phyloP scores from a whole-genome alignment of 2,797 vertebrate species.

The Aphelocoma californica region DNA sequence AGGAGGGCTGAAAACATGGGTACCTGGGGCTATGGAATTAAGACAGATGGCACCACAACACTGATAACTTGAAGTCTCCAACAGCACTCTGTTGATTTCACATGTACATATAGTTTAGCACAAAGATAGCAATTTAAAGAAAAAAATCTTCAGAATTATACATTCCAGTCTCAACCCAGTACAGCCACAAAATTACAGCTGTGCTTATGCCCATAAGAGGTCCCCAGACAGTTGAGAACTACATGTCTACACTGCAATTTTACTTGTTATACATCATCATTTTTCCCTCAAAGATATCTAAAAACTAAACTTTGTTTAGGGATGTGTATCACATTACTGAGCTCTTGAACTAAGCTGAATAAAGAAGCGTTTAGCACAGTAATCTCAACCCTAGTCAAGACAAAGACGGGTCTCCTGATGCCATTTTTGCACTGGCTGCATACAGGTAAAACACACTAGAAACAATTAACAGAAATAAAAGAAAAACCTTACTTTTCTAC shows the following conservation, averaged over 20 bases:
- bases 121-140: neutral
- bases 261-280: neutral
- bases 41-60: neutral
- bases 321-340: neutral
- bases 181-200: conserved; percentile 41
- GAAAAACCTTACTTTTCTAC: neutral
- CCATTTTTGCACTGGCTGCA: neutral
- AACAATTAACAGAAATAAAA: neutral
- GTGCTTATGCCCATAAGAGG: neutral
- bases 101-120: neutral
- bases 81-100: neutral
- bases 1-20: neutral
- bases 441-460: neutral
- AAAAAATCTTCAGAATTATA: neutral
- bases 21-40: neutral
- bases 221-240: neutral
- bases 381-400: neutral
- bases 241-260: neutral
- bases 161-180: conserved; percentile 9
- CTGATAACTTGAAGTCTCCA: neutral
- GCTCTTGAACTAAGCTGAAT: neutral
- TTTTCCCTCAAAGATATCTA: neutral
- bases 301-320: neutral
- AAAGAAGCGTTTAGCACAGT: neutral
- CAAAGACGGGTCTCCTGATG: neutral